Base-by-base conservation (phyloP, 1,140 invertebrate species). In the Zaprionus nigranus region DNA sequence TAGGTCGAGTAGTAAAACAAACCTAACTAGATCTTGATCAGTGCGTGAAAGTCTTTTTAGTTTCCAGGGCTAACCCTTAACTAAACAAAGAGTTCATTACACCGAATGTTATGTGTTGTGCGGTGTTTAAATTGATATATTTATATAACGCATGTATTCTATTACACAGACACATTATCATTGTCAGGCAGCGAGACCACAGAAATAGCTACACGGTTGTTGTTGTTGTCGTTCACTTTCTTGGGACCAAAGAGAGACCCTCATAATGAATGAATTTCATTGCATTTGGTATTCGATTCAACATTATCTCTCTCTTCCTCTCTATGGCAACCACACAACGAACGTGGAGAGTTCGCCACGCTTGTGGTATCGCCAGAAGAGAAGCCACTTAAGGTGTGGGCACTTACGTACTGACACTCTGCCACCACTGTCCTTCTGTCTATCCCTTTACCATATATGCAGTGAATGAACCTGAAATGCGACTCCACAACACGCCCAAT, bases 381-480 rank as follows among this genome's bases (percentile, higher is more conserved):
- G 72, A 79, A 78, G 68, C 74, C 46, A 20, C 46, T 51, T 12
- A 51, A 51, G 46, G 46, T 51, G 46, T 51, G 20, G 46, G 46
- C 46, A 51, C 46, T 51, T 51, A 51, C 46, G 46, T 51, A 49
- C 43, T 49, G 43, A 49, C 43, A 49, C 43, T 49, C 43, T 49
- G 43, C 20, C 43, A 49, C 38, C 3, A 13, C 13, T 40, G 43
- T 49, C 43, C 43, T 49, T 73, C 63, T 66, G 46, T 57, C n/a
- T 66, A 66, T 57, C n/a, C 53, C n/a, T 38, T 34, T 36, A n/a
- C n/a, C n/a, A n/a, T n/a, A 63, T 58, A 46, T 43, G 49, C 66
- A 69, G 65, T 63, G 58, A 58, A 81, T 81, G 73, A 81, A 68
- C 70, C 75, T 64, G 79, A 82, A 82, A 82, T 67, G 26, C 46